Percentiles rank a stretch among this genome's conserved stretches.
phyloP scores from a whole-genome alignment of 2,797 vertebrate genomes.

The Mormyrops boulengeri region DNA sequence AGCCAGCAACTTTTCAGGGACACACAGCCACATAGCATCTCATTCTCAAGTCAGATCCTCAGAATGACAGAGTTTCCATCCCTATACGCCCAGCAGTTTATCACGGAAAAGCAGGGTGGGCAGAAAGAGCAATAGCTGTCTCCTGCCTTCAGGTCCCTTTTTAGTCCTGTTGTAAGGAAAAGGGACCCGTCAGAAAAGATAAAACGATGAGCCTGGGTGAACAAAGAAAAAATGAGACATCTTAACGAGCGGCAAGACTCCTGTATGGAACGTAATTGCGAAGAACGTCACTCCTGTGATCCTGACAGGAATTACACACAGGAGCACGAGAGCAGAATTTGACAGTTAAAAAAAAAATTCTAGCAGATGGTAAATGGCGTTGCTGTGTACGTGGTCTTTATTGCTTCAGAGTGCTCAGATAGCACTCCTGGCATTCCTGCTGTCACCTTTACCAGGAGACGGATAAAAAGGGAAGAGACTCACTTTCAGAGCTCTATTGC shows the following conservation, averaged over 20 bases:
- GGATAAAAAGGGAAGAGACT: not conserved
- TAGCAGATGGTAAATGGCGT: not conserved
- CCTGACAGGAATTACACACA: not conserved
- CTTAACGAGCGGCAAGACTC: not conserved
- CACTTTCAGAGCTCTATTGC: not conserved
- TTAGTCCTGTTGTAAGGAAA: slow-evolving; percentile 53
- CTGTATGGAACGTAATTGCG: not conserved
- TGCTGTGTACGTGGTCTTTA: not conserved
- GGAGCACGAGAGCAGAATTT: not conserved
- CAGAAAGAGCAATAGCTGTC: slow-evolving; percentile 69
- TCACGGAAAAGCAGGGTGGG: slow-evolving; percentile 57
- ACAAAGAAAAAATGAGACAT: slow-evolving; percentile 10
- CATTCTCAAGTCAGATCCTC: not conserved
- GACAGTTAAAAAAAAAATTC: not conserved
- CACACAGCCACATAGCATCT: slow-evolving; percentile 35
- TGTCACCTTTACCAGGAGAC: not conserved
- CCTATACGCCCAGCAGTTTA: slow-evolving; percentile 31
- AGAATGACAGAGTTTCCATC: not conserved
- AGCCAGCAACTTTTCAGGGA: slow-evolving; percentile 70
- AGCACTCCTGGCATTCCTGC: not conserved
- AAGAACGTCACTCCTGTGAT: not conserved
- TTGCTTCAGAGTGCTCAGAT: not conserved
- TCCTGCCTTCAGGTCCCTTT: slow-evolving; percentile 61
- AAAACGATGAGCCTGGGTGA: slow-evolving; percentile 54
- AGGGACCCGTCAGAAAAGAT: slow-evolving; percentile 31